Evolutionary conservation across 2,797 vertebrate genomes (phyloP).

Genomic region (Spinus pinus): DNA sequence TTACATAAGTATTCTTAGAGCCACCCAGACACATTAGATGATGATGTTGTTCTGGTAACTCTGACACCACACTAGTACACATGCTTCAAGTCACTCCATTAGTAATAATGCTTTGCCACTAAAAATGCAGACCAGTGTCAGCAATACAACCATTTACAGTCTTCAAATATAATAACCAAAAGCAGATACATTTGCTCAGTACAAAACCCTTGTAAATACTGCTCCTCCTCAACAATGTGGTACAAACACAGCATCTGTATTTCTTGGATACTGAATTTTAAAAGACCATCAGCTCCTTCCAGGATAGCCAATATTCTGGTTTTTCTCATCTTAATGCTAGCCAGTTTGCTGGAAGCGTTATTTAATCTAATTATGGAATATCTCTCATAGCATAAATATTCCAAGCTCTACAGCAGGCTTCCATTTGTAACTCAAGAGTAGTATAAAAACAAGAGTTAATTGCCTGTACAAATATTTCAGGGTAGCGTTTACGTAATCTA

Average conservation of each 20-base stretch:
- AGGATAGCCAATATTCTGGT: background rate
- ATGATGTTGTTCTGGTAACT: background rate
- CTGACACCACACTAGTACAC: background rate
- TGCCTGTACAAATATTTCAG: slow-evolving; percentile 73
- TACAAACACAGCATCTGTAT: background rate
- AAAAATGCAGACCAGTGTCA: background rate
- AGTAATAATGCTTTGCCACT: background rate
- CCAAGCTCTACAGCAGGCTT: slow-evolving; percentile 34
- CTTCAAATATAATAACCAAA: background rate
- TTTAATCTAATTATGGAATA: slow-evolving; percentile 38
- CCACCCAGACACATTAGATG: background rate
- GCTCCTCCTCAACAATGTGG: background rate
- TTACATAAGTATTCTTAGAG: background rate
- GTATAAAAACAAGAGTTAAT: slow-evolving; percentile 70
- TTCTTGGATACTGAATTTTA: background rate
- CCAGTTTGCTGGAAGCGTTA: background rate
- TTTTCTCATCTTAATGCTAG: background rate
- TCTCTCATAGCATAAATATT: slow-evolving; percentile 35
- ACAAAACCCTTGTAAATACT: background rate
- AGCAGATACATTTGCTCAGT: background rate
- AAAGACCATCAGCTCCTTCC: background rate
- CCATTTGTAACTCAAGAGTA: slow-evolving; percentile 59
- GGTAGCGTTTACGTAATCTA: slow-evolving; percentile 68
- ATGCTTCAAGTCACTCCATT: background rate
- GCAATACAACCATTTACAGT: background rate